Base-by-base conservation (phyloP, 2,797 vertebrate species). In the Spheniscus humboldti region DNA sequence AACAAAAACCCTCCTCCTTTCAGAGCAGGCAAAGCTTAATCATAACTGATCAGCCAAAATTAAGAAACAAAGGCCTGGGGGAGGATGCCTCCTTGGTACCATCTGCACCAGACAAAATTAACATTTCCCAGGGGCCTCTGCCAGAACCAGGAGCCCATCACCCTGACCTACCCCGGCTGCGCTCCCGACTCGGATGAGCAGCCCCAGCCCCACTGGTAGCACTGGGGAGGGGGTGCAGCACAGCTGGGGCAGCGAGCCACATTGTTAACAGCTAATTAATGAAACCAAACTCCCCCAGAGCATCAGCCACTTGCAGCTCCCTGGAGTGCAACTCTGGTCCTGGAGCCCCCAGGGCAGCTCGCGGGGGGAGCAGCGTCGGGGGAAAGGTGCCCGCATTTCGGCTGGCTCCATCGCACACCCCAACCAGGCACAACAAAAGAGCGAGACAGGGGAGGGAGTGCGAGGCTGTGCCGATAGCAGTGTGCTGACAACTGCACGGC, bases 1-100 rank as follows among this genome's bases (percentile, higher is more conserved):
- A 72, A 69, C 41, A 41, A 64, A 2, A 14, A 11, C 5, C 13
- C 67, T 88, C 45, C 73, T 78, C 47, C 79, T 68, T 86, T 74
- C 76, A 47, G 68, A 90, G 57, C 43, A 72, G 64, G 35, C 62
- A 80, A n/a, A 31, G 78, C 37, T 82, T 63, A 67, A 77, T 68
- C 69, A 41, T 9, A 62, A 62, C 39, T 0, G 1, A 94, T 90
- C 69, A 88, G 83, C 62, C 83, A 88, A 84, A 92, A 84, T 57
- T 53, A 83, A 93, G 92, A 52, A 90, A 90, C 71, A 92, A 96
- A 93, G 73, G 73, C 94, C 86, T 59, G 86, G 83, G 76, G 95
- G 88, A 92, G 72, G 79, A 88, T 17, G 0, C 63, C 67, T 95
- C 69, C 76, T 45, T 79, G 69, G 67, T 27, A 75, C 95, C 93